Evolutionary conservation across 2,113 vertebrate species (phyloP).

Genomic region (Nycticryphes semicollaris): DNA sequence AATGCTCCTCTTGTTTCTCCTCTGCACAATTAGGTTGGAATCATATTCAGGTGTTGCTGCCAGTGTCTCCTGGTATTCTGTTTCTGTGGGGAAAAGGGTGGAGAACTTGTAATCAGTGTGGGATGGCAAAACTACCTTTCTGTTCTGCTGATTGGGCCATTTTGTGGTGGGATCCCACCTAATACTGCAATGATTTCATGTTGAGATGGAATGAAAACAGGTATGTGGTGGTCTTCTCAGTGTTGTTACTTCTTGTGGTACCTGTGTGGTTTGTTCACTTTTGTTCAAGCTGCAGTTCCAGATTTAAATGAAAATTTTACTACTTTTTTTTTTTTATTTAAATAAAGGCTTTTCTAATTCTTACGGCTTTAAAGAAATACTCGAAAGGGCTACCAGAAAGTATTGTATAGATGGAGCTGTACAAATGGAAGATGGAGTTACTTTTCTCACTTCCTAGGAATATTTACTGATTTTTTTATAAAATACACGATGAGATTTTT

Average conservation of each 20-base stretch:
- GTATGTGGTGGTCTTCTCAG: not conserved
- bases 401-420: not conserved
- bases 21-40: not conserved
- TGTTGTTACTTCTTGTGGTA: not conserved
- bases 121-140: not conserved
- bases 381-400: not conserved
- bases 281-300: not conserved
- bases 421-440: not conserved
- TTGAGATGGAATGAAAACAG: not conserved
- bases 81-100: not conserved
- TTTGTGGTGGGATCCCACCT: not conserved
- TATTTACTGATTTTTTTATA: not conserved
- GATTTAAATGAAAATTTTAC: not conserved
- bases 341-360: not conserved
- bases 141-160: not conserved
- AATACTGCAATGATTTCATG: not conserved
- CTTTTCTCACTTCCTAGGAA: not conserved
- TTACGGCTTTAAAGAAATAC: not conserved
- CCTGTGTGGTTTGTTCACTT: not conserved
- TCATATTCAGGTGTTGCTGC: not conserved
- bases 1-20: fast-evolving
- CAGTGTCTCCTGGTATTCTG: not conserved
- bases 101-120: fast-evolving
- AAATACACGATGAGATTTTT: not conserved
- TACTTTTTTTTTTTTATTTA: not conserved